These are phyloP conservation scores for Drosophila barbarae DNA, from an alignment of 2,888 invertebrate genomes.

Conservation along the genomic window DNA sequence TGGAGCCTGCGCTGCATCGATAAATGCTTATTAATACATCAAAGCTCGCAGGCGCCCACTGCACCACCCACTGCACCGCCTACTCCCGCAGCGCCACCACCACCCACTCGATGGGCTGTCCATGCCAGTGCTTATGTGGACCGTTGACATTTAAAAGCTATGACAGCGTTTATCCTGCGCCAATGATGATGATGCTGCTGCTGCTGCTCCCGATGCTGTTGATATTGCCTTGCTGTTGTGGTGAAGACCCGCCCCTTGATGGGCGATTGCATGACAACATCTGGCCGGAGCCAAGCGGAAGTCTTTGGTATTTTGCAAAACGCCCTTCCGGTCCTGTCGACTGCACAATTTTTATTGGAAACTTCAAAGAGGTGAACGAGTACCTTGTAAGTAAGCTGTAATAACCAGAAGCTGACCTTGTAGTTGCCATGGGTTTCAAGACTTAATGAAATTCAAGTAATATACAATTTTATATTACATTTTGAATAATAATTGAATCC, in stretches of 20 bases:
- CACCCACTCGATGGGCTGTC: conserved; percentile 24
- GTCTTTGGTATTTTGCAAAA: conserved; percentile 62
- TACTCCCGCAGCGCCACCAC: background rate
- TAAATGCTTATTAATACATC: conserved; percentile 43
- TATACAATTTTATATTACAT: background rate
- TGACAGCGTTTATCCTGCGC: conserved; percentile 58
- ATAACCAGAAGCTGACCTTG: background rate
- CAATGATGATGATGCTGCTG: conserved; percentile 17
- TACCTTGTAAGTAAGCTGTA: conserved; percentile 3
- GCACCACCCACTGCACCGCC: conserved; percentile 2
- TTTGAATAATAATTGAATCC: too few relatives aligned
- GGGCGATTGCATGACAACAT: conserved; percentile 61
- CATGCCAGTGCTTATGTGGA: conserved; percentile 39
- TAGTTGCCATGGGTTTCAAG: too few relatives aligned
- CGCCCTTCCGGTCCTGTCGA: conserved; percentile 44
- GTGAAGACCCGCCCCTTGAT: conserved; percentile 40
- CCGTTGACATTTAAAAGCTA: conserved; percentile 67
- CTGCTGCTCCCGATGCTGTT: conserved; percentile 8
- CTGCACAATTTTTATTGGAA: conserved; percentile 1
- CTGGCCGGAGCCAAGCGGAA: conserved; percentile 46
- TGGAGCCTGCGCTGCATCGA: conserved; percentile 35
- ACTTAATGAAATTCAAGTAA: background rate
- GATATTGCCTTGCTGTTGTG: conserved; percentile 13
- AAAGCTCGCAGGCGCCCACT: conserved; percentile 11
- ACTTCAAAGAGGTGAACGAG: conserved; percentile 2